phyloP scores from a whole-genome alignment of 1,140 invertebrate genomes.

The Formica exsecta region DNA sequence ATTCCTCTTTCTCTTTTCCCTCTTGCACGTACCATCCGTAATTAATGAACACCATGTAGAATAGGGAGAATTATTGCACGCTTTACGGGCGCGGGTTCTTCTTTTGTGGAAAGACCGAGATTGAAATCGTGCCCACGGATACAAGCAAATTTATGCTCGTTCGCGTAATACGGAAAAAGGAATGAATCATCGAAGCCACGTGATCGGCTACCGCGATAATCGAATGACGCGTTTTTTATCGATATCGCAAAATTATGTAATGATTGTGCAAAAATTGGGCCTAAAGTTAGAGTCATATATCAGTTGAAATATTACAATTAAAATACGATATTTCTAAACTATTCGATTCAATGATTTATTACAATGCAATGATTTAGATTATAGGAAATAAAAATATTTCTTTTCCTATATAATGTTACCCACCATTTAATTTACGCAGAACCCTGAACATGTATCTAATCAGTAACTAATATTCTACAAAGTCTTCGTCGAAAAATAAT shows the following conservation, averaged over 20 bases:
- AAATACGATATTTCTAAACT: neutral
- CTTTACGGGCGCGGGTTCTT: slow-evolving; percentile 79
- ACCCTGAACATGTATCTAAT: neutral
- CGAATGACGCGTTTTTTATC: slow-evolving; percentile 45
- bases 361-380: no score
- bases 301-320: neutral
- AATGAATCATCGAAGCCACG: slow-evolving; percentile 69
- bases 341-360: no score
- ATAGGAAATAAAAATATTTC: slow-evolving; percentile 26
- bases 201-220: slow-evolving; percentile 65
- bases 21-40: slow-evolving; percentile 73
- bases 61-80: slow-evolving; percentile 83
- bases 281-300: neutral
- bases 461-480: neutral
- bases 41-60: slow-evolving; percentile 84
- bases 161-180: slow-evolving; percentile 69
- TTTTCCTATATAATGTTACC: neutral
- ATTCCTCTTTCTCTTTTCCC: slow-evolving; percentile 80
- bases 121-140: slow-evolving; percentile 75
- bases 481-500: neutral
- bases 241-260: neutral
- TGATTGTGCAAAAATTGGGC: neutral
- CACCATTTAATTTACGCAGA: neutral
- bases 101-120: slow-evolving; percentile 76
- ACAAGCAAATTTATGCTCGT: slow-evolving; percentile 70